Evolutionary conservation across 2,113 vertebrate genomes (phyloP).

Genomic region (western clawed frog (Xenopus tropicalis)): DNA sequence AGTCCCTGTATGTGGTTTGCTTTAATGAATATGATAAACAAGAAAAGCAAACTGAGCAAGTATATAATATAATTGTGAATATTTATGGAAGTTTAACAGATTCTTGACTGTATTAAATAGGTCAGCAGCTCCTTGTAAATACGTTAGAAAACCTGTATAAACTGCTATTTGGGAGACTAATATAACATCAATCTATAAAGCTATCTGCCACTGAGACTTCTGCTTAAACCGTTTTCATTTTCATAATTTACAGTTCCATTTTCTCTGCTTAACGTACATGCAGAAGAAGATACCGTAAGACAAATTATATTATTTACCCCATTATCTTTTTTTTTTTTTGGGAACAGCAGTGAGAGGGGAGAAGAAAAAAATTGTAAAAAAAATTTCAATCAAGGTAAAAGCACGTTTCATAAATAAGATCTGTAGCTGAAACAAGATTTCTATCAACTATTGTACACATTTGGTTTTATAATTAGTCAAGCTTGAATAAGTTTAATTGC

Average conservation of each 20-base stretch:
- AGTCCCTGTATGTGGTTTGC: slow-evolving; percentile 34
- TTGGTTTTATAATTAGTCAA: slow-evolving; percentile 48
- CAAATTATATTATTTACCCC: slow-evolving; percentile 27
- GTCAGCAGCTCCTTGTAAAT: slow-evolving; percentile 42
- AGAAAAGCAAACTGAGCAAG: slow-evolving; percentile 43
- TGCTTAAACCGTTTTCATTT: slow-evolving; percentile 39
- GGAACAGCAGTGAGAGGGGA: slow-evolving; percentile 25
- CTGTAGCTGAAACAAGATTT: slow-evolving; percentile 32
- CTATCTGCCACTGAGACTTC: slow-evolving; percentile 39
- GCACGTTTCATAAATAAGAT: slow-evolving; percentile 19
- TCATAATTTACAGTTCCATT: slow-evolving; percentile 33
- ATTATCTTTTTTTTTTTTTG: slow-evolving; percentile 37
- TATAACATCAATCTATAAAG: slow-evolving; percentile 39
- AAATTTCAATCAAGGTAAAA: slow-evolving; percentile 24
- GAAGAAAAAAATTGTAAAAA: slow-evolving; percentile 13
- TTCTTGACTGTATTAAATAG: slow-evolving; percentile 44
- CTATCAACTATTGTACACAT: slow-evolving; percentile 6
- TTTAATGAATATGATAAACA: slow-evolving; percentile 45
- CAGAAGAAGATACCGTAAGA: slow-evolving; percentile 28
- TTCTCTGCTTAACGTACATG: slow-evolving; percentile 32
- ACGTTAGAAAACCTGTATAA: slow-evolving; percentile 37
- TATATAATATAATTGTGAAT: slow-evolving; percentile 41
- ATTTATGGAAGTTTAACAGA: slow-evolving; percentile 43
- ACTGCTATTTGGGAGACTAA: slow-evolving; percentile 42
- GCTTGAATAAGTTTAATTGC: slow-evolving; percentile 45